Conservation (phyloP, 2,113 vertebrate species). For the Protobothrops flavoviridis region DNA sequence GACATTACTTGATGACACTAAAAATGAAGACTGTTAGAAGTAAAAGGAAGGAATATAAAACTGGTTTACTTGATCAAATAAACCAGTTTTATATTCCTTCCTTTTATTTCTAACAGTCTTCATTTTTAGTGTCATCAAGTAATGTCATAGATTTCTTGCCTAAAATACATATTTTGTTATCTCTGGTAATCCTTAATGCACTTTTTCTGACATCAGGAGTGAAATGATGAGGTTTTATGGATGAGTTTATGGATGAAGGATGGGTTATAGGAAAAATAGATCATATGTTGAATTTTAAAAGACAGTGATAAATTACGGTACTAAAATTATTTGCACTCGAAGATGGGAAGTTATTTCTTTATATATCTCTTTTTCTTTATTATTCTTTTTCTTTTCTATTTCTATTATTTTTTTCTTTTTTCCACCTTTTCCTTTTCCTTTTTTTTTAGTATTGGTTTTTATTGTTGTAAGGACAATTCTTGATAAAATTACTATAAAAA, state of each 20-base stretch:
- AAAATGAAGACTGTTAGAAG: not conserved
- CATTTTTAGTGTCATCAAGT: too few species aligned
- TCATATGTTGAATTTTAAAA: not conserved
- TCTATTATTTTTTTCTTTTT: not conserved
- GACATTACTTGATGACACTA: not conserved
- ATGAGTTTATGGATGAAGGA: not conserved
- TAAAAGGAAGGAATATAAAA: not conserved
- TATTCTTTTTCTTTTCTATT: not conserved
- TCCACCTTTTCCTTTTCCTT: not conserved
- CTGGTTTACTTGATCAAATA: not conserved
- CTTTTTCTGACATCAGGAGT: not conserved
- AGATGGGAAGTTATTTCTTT: not conserved
- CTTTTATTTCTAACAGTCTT: too few species aligned
- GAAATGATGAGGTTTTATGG: not conserved
- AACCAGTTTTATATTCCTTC: not conserved
- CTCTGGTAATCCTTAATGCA: not conserved
- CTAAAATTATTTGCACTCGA: not conserved
- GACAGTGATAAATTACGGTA: not conserved
- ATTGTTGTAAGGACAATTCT: not conserved
- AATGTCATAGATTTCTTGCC: not conserved
- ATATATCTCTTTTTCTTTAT: not conserved
- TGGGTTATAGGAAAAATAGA: not conserved
- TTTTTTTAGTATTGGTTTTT: not conserved
- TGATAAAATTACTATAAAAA: not conserved
- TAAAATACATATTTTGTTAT: not conserved